phyloP scores from a whole-genome alignment of 2,113 vertebrate species.

The Hyperopisus bebe region DNA sequence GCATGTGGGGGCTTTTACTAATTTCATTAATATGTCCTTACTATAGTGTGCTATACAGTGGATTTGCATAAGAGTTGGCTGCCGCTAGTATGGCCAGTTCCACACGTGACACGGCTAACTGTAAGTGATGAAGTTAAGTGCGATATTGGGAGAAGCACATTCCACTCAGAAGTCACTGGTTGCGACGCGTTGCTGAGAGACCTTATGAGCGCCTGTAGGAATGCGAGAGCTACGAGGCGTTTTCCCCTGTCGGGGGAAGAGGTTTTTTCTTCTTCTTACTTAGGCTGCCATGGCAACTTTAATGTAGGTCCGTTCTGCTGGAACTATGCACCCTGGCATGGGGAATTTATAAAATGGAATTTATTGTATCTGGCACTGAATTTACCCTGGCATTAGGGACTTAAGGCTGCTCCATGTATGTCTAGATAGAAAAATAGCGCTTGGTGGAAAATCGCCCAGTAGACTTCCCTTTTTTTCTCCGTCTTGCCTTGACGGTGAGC shows the following conservation, averaged over 20 bases:
- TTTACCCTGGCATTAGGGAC: slow-evolving; percentile 62
- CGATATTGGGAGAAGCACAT: neutral
- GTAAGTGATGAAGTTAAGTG: neutral
- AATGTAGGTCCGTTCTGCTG: slow-evolving; percentile 59
- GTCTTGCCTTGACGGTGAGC: slow-evolving; percentile 31
- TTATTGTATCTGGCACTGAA: slow-evolving; percentile 63
- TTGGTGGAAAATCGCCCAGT: neutral
- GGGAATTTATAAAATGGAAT: slow-evolving; percentile 66
- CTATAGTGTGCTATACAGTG: neutral
- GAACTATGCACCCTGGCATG: slow-evolving; percentile 44
- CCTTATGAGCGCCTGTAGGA: neutral
- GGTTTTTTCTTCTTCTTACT: slow-evolving; percentile 23
- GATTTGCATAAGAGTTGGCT: neutral
- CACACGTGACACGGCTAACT: neutral
- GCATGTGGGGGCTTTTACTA: neutral
- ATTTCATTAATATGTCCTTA: neutral
- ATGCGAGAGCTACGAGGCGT: slow-evolving; percentile 37
- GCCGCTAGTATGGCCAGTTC: neutral
- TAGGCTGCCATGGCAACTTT: slow-evolving; percentile 60
- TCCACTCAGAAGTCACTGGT: neutral
- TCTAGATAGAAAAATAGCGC: slow-evolving; percentile 10
- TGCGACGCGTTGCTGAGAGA: neutral
- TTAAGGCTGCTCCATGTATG: slow-evolving; percentile 39
- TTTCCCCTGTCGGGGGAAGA: slow-evolving; percentile 26
- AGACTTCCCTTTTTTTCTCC: neutral